These are phyloP conservation scores for Bos taurus DNA, from an alignment of 2,113 vertebrate species.

Conservation along the genomic window ARS-UCD2.0 NC_037332.1:90747001-90747500, in stretches of 20 bases:
- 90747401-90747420: background rate
- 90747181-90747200: no score
- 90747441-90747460: conserved; percentile 34
- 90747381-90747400: background rate
- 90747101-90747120: background rate
- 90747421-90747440: conserved; percentile 21
- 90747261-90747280: background rate
- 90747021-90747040: background rate
- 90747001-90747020: background rate
- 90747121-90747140: background rate
- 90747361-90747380: background rate
- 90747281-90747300: background rate
- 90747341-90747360: background rate
- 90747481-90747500: background rate
- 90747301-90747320: background rate
- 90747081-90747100: background rate
- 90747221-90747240: background rate
- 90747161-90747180: background rate
- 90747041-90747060: background rate
- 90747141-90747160: background rate
- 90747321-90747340: background rate
- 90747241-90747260: background rate
- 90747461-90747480: conserved; percentile 17
- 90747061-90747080: background rate
- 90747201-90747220: background rate